phyloP scores from a whole-genome alignment of 1,140 invertebrate genomes.

The Scaptomyza pallida region DNA sequence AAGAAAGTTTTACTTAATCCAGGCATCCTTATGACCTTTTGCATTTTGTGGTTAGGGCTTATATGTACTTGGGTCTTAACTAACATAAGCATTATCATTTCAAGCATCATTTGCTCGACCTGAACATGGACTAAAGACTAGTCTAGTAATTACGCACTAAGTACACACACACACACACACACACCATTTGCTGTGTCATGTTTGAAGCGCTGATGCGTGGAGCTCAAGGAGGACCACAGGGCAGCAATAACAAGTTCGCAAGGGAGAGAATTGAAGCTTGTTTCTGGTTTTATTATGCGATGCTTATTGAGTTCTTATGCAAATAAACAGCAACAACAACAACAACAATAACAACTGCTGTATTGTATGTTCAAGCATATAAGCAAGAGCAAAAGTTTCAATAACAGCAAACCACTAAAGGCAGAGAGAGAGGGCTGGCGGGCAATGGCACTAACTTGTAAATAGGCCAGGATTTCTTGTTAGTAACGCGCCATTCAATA shows the following conservation, averaged over 20 bases:
- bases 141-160: slow-evolving; percentile 44
- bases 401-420: slow-evolving; percentile 41
- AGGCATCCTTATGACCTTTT: too few species aligned
- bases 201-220: slow-evolving; percentile 38
- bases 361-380: slow-evolving; percentile 5
- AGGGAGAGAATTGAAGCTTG: slow-evolving; percentile 23
- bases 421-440: neutral
- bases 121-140: slow-evolving; percentile 16
- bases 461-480: slow-evolving; percentile 78
- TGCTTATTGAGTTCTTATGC: slow-evolving; percentile 67
- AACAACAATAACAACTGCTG: slow-evolving; percentile 17
- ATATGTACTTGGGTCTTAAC: too few species aligned
- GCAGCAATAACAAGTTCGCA: slow-evolving; percentile 20
- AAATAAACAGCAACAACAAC: slow-evolving; percentile 51
- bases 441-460: slow-evolving; percentile 39
- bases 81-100: slow-evolving; percentile 26
- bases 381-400: slow-evolving; percentile 26
- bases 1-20: too few species aligned
- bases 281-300: slow-evolving; percentile 36
- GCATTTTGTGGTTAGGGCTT: too few species aligned
- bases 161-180: slow-evolving; percentile 16
- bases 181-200: slow-evolving; percentile 46
- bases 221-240: slow-evolving; percentile 14
- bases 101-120: slow-evolving; percentile 31
- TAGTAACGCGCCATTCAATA: slow-evolving; percentile 71